Evolutionary conservation across 35 echinoderm and acorn worm genomes (phyloP).

Genomic region (Strongylocentrotus purpuratus): DNA sequence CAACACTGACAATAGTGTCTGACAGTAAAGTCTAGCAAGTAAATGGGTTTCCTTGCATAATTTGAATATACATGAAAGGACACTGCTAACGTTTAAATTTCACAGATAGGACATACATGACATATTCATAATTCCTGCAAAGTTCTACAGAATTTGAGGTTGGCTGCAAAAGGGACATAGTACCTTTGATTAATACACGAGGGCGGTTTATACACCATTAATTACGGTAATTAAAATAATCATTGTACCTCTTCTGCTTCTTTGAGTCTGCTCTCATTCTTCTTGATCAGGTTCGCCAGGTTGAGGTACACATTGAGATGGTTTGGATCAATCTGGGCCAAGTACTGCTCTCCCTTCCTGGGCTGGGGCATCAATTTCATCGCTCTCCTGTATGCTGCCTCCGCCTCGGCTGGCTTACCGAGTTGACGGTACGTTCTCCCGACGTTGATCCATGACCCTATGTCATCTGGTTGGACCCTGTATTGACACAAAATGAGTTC

Average conservation of each 20-base stretch:
- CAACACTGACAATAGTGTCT: no score
- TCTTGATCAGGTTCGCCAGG: slow-evolving; percentile 65
- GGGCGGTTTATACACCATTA: no score
- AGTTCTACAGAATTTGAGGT: no score
- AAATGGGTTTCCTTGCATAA: no score
- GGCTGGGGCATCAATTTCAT: slow-evolving; percentile 66
- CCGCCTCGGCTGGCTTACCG: slow-evolving; percentile 54
- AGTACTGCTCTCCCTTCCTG: slow-evolving; percentile 61
- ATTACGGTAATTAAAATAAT: no score
- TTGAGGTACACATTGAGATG: slow-evolving; percentile 74
- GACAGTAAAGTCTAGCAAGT: no score
- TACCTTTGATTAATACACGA: no score
- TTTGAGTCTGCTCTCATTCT: slow-evolving; percentile 52
- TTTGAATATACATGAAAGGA: no score
- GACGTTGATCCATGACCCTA: slow-evolving; percentile 82
- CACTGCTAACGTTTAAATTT: no score
- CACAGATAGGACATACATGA: no score
- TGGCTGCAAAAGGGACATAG: no score
- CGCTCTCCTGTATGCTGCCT: slow-evolving; percentile 60
- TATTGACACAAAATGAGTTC: not conserved
- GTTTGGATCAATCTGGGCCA: slow-evolving; percentile 54
- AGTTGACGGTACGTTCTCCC: slow-evolving; percentile 65
- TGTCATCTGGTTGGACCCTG: slow-evolving; percentile 83
- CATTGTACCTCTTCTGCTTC: slow-evolving; percentile 61
- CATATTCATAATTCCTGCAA: no score